phyloP scores from a whole-genome alignment of 2,888 invertebrate genomes.

The Capitulum mitella region DNA sequence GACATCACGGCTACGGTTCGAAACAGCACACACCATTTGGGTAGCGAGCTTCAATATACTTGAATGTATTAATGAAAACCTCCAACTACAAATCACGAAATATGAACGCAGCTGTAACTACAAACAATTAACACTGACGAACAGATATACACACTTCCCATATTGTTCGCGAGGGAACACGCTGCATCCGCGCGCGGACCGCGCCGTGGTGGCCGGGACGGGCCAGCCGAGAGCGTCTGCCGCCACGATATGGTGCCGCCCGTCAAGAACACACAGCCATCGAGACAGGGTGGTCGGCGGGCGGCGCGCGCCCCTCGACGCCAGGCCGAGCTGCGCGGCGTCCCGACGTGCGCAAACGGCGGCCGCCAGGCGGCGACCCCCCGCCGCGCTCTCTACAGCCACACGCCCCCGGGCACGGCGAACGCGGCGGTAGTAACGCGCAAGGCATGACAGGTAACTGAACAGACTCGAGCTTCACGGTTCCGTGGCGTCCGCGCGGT shows the following conservation, averaged over 20 bases:
- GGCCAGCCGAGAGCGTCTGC: neutral
- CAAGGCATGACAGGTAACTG: neutral
- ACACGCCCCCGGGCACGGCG: neutral
- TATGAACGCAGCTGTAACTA: constrained; percentile 11
- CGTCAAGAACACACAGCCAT: neutral
- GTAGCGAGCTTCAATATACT: neutral
- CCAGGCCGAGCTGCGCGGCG: neutral
- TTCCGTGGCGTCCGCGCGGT: neutral
- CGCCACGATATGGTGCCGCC: neutral
- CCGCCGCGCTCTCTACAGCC: neutral
- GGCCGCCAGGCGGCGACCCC: neutral
- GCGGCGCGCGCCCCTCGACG: neutral
- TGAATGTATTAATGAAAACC: constrained; percentile 17
- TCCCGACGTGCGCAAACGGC: too few species aligned
- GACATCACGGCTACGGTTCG: too few species aligned
- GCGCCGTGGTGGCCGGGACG: neutral
- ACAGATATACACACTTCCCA: neutral
- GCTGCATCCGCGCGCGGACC: neutral
- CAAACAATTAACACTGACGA: constrained; percentile 24
- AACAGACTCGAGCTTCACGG: neutral
- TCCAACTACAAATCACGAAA: constrained; percentile 18
- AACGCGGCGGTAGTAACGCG: neutral
- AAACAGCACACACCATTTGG: neutral
- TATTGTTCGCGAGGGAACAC: neutral
- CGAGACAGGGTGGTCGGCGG: neutral